Conservation (phyloP, 1,140 invertebrate genomes). For the Octopus bimaculoides region DNA sequence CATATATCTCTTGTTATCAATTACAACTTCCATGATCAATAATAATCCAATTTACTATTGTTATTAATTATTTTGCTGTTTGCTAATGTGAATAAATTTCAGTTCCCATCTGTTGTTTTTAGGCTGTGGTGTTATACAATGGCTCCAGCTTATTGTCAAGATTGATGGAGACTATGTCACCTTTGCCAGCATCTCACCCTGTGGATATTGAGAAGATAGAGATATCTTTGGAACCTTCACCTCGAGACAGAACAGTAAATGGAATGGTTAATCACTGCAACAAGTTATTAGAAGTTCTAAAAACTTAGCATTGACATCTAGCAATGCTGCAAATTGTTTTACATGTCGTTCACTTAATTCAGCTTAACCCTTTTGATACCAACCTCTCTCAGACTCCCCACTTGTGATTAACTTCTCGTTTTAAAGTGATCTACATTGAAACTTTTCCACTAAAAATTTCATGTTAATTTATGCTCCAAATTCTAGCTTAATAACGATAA, state of each 20-base stretch:
- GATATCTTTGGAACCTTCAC: not conserved
- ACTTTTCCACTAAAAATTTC: too few relatives aligned
- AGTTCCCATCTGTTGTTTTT: not conserved
- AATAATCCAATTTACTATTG: not conserved
- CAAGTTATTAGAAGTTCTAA: not conserved
- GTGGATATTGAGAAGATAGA: not conserved
- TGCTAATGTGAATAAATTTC: not conserved
- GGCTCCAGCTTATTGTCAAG: not conserved
- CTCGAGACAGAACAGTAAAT: not conserved
- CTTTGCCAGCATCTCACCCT: not conserved
- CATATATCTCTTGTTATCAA: not conserved
- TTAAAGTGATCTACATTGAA: too few relatives aligned
- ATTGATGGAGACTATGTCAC: not conserved
- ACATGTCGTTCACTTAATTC: too few relatives aligned
- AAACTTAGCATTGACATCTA: too few relatives aligned
- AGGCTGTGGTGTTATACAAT: not conserved
- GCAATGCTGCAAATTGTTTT: too few relatives aligned
- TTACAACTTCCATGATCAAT: not conserved
- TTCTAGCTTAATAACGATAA: too few relatives aligned
- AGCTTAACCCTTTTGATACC: too few relatives aligned
- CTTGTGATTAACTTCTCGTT: too few relatives aligned
- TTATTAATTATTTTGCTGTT: not conserved
- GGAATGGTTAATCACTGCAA: not conserved
- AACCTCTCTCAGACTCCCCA: too few relatives aligned
- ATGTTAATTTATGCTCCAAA: too few relatives aligned